Evolutionary conservation across 2,797 vertebrate species (phyloP), one percentile per base, ranked within the genome.

Genomic region (Peromyscus eremicus): DNA sequence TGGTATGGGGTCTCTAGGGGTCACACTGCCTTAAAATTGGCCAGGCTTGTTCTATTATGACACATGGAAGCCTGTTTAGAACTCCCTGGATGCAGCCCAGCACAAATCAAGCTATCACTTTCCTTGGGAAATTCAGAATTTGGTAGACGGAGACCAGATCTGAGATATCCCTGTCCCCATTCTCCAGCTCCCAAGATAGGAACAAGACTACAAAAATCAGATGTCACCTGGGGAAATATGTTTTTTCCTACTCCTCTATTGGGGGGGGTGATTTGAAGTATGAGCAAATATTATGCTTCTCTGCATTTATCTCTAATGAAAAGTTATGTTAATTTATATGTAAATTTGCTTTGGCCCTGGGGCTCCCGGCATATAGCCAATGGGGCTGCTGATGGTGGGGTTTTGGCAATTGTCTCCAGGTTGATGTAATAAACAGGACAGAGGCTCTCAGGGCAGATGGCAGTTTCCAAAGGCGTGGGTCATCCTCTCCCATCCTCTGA

Each of bases 251-350:
- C 89, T 93, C 70, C 71, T 97, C 68, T 94, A 43, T 95, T 94
- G 46, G 55, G 29, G 55, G 29, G 25, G 62, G 77, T 29, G 85
- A 96, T 95, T 89, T 93, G 95, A 97, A 98, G 95, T 97, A 89
- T 85, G 85, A 97, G 91, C 97, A 98, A 97, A 98, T 97, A 97
- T 96, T 98, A 96, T 97, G 96, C 96, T 97, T 96, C 95, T 94
- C 70, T 97, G 97, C 55, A 92, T 97, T 98, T 97, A 97, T 97
- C 97, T 97, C 97, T 96, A 94, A 97, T 95, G 71, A 60, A 94
- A 94, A 95, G 95, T 52, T 83, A 92, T 97, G 98, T 95, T 98
- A 98, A 98, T 98, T 97, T 98, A 97, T 97, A 98, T 98, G 97
- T 95, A 97, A 98, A 98, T 98, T 97, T 52, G 64, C 91, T 32